Evolutionary conservation across 2,888 invertebrate species (phyloP).

Genomic region (Parnassius orleans): DNA sequence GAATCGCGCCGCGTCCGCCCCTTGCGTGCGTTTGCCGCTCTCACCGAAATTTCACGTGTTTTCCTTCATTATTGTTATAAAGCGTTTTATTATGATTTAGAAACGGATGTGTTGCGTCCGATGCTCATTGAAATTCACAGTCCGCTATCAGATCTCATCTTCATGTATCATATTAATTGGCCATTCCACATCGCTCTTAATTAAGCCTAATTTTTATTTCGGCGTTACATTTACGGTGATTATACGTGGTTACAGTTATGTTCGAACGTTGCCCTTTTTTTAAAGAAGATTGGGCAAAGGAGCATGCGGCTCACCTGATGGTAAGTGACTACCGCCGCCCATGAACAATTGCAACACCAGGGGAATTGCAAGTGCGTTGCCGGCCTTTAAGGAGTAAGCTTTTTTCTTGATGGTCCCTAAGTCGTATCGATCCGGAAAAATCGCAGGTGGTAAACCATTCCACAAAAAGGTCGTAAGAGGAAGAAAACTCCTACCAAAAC

Average conservation of each 20-base stretch:
- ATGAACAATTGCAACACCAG: too few species aligned
- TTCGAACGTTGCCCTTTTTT: conserved; percentile 13
- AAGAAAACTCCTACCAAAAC: too few species aligned
- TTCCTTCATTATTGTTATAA: conserved; percentile 29
- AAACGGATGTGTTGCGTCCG: conserved; percentile 37
- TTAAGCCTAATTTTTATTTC: conserved; percentile 45
- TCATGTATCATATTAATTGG: conserved; percentile 51
- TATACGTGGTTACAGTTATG: conserved; percentile 38
- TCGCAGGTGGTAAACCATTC: too few species aligned
- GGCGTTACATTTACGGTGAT: conserved; percentile 41
- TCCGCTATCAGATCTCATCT: conserved; percentile 43
- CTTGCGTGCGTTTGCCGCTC: conserved; percentile 15
- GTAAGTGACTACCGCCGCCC: too few species aligned
- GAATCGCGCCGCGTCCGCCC: conserved; percentile 16
- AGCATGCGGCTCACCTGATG: too few species aligned
- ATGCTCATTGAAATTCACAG: conserved; percentile 40
- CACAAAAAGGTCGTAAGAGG: too few species aligned
- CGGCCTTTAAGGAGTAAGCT: too few species aligned
- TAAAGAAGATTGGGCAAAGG: too few species aligned
- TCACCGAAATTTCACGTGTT: conserved; percentile 28
- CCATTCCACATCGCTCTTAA: conserved; percentile 50
- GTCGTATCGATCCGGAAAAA: too few species aligned
- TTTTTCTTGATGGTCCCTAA: too few species aligned
- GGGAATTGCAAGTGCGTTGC: too few species aligned
- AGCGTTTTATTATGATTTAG: conserved; percentile 45